Conservation (phyloP, 2,797 vertebrate genomes). For the Tapera naevia region DNA sequence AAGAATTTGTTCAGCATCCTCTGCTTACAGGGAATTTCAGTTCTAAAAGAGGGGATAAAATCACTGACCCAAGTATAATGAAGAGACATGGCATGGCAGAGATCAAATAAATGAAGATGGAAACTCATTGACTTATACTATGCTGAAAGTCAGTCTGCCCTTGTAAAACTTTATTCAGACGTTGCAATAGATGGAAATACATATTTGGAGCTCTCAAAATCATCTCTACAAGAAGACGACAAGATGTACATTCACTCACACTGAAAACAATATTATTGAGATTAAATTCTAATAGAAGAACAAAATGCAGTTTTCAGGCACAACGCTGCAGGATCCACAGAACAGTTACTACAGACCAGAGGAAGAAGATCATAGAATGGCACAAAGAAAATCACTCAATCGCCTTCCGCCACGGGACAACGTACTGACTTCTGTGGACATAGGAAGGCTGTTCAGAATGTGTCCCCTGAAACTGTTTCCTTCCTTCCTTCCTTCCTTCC, state of each 20-base stretch:
- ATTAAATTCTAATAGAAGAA: constrained; percentile 10
- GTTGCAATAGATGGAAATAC: neutral
- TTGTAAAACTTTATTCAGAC: constrained; percentile 54
- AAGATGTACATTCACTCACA: neutral
- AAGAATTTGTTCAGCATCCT: constrained; percentile 17
- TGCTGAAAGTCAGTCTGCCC: constrained; percentile 54
- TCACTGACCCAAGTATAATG: constrained; percentile 22
- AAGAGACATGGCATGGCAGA: constrained; percentile 23
- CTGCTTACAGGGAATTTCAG: constrained; percentile 29
- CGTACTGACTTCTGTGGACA: neutral
- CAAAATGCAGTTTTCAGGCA: constrained; percentile 1
- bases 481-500: too few species aligned
- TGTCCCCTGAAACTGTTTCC: neutral
- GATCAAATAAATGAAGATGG: constrained; percentile 49
- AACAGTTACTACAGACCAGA: neutral
- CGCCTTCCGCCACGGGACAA: neutral
- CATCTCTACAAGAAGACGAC: neutral
- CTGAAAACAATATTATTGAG: constrained; percentile 34
- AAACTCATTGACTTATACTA: constrained; percentile 31
- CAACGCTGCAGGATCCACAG: neutral
- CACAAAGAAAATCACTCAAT: neutral
- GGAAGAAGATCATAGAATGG: neutral
- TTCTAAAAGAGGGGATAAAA: constrained; percentile 42
- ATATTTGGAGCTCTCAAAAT: constrained; percentile 10
- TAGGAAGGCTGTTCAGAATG: neutral